Base-by-base conservation (phyloP, 2,888 invertebrate genomes). In the Stenoptilia bipunctidactyla region DNA sequence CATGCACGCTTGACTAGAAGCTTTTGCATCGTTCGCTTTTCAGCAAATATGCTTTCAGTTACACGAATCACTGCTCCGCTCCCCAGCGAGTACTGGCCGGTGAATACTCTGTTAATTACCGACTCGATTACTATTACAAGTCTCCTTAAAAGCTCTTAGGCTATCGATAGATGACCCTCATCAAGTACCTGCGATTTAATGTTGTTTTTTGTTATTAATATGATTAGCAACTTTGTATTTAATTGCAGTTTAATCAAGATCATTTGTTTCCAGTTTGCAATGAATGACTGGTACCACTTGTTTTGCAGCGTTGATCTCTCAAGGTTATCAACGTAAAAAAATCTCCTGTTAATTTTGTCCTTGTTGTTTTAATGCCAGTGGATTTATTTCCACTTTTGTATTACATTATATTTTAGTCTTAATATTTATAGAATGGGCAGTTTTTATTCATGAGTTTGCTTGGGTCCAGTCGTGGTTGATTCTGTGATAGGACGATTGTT, bases 41-140 rank as follows among this genome's bases (percentile, higher is more conserved):
- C 60, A 66, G 57, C 59, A 60, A 67, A 68, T 65, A 63, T 56
- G 55, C 62, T 56, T 61, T 60, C 58, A 58, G 58, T 75, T 65
- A 66, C 64, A 70, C 71, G 71, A 74, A 64, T 75, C 76, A 74
- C 60, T 72, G 68, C 63, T 43, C 56, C 52, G 53, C 63, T 57
- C 67, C 66, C 65, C 55, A 51, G 47, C 34, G 14, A 12, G 6
- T 12, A 10, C 46, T 51, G 46, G 47, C 51, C 52, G 49, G 44
- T 49, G 49, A 52, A 51, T 52, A 52, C 52, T 55, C 46, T 49
- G 45, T 41, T 41, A 37, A 41, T 41, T 37, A 34, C 40, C 6
- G 13, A 34, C 13, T 30, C 30, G 30, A 30, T 30, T 30, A 9
- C 30, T 30, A 30, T 30, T 30, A 30, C 9, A 2, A 30, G n/a